phyloP scores from a whole-genome alignment of 2,797 vertebrate genomes.

The Picus viridis region DNA sequence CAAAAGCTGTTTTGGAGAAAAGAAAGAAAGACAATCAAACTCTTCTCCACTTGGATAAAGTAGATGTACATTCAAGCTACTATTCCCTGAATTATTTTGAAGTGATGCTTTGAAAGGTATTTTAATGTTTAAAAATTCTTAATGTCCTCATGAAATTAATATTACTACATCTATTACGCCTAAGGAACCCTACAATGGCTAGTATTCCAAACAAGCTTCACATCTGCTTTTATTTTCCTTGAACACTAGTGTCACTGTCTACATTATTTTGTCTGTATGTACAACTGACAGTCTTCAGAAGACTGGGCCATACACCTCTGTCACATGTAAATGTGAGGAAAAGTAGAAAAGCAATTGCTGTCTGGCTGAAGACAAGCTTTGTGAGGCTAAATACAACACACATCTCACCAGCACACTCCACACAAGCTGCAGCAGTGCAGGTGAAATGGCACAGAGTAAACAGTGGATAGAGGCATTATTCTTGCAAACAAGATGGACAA shows the following conservation, averaged over 20 bases:
- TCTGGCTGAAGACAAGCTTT: neutral
- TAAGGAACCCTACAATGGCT: neutral
- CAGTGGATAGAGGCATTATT: neutral
- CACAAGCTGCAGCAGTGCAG: neutral
- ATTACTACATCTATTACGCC: neutral
- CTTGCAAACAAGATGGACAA: neutral
- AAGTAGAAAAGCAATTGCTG: neutral
- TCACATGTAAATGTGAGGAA: neutral
- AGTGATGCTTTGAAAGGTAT: neutral
- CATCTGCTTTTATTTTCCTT: neutral
- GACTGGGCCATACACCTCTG: neutral
- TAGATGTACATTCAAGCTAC: neutral
- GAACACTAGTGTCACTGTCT: neutral
- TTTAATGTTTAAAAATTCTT: neutral
- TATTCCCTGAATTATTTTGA: neutral
- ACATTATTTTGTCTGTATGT: neutral
- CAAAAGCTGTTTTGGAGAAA: slow-evolving; percentile 87
- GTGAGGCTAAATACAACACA: neutral
- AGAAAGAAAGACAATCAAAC: neutral
- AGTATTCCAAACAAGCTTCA: neutral
- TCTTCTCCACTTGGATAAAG: neutral
- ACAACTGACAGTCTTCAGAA: neutral
- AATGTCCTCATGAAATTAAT: neutral
- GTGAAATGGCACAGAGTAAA: neutral
- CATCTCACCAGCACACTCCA: neutral